Conservation (phyloP, 1,140 invertebrate species). For the Pteromalus puparum region DNA sequence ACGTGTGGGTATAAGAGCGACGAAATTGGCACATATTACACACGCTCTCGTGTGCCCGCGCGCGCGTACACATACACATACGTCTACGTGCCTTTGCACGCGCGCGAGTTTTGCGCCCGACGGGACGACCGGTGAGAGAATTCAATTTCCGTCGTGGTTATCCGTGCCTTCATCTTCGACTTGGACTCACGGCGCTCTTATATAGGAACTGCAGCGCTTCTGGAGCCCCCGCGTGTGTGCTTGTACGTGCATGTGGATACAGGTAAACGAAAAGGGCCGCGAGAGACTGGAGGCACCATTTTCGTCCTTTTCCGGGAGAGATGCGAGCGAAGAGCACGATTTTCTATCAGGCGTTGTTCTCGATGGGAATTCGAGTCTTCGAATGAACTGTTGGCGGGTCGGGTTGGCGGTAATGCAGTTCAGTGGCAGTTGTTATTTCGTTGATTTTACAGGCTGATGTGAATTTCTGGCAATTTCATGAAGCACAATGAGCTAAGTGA, state of each 20-base stretch:
- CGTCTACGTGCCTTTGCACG: not conserved
- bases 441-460: too few species aligned
- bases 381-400: not conserved
- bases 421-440: too few species aligned
- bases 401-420: too few species aligned
- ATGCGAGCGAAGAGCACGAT: constrained; percentile 6
- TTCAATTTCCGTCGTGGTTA: constrained; percentile 73
- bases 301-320: not conserved
- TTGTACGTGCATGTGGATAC: not conserved
- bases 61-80: not conserved
- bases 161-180: constrained; percentile 69
- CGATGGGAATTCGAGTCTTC: not conserved
- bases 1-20: not conserved
- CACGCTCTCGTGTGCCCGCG: not conserved
- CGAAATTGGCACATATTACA: constrained; percentile 42
- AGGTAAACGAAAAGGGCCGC: not conserved
- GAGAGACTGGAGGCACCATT: not conserved
- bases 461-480: not conserved
- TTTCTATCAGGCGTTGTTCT: not conserved
- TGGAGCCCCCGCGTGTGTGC: not conserved
- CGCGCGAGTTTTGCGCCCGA: constrained; percentile 51
- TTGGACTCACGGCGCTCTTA: constrained; percentile 51
- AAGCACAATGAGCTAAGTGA: not conserved
- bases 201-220: not conserved
- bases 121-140: constrained; percentile 72